phyloP scores from a whole-genome alignment of 2,888 invertebrate species.

The Chrysina gloriosa region DNA sequence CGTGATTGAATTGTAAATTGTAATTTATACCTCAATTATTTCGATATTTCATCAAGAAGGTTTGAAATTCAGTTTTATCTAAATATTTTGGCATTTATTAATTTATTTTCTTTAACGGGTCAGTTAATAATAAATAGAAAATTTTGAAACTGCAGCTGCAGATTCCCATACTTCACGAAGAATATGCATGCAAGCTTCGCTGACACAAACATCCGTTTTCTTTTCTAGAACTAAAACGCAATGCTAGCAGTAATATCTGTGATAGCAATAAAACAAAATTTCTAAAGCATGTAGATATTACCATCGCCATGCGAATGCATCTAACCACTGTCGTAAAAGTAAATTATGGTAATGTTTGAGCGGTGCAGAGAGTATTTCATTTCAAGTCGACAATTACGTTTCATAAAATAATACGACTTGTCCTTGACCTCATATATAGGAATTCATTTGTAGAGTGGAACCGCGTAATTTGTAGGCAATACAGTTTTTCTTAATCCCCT shows the following conservation, averaged over 20 bases:
- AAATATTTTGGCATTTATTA: too few relatives aligned
- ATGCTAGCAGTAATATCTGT: background rate
- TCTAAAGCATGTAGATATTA: background rate
- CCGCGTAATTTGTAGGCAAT: slow-evolving; percentile 1
- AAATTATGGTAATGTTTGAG: slow-evolving; percentile 2
- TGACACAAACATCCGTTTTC: background rate
- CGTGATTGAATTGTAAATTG: too few relatives aligned
- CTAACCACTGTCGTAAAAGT: background rate
- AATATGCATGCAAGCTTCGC: too few relatives aligned
- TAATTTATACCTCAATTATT: too few relatives aligned
- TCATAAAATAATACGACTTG: slow-evolving; percentile 32
- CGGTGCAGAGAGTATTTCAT: background rate
- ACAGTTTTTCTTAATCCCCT: background rate
- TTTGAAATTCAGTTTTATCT: too few relatives aligned
- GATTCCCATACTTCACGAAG: too few relatives aligned
- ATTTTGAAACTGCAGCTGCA: too few relatives aligned
- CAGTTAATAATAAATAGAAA: too few relatives aligned
- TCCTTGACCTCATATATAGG: slow-evolving; percentile 51
- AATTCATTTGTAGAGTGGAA: slow-evolving; percentile 1
- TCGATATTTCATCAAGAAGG: too few relatives aligned
- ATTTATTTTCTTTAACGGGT: too few relatives aligned
- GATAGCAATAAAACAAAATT: slow-evolving; percentile 8
- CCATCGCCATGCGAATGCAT: background rate
- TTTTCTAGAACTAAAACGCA: background rate
- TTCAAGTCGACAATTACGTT: background rate